Evolutionary conservation across 2,797 vertebrate species (phyloP), one percentile per base, ranked within the genome.

Genomic region (Eidolon dupreanum): DNA sequence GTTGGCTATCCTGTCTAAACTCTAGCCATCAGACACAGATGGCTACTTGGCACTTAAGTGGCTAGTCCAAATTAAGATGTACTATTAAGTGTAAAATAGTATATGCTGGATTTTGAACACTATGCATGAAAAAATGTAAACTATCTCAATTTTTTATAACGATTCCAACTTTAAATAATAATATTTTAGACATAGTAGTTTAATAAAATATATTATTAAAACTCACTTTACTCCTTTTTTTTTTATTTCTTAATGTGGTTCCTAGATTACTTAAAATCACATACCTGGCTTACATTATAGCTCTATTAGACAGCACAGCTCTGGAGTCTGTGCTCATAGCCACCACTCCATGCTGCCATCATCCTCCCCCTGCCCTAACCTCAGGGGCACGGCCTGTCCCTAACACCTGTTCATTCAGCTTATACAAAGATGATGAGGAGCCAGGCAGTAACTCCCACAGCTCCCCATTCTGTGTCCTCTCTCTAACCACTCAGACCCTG

Each of bases 231-330:
- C 43, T 24, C 41, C 13, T 79, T 49, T 73, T 90, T 13, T 49
- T 79, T 55, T 73, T 84, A 24, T 28, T 68, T 91, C 70, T 82
- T 78, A 73, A 91, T 20, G 31, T 53, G 41, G 41, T 49, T 71
- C 57, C 70, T n/a, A 84, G 71, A 53, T 57, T 24, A 74, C 55
- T 61, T 85, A 68, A 78, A 83, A 49, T 57, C 3, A 46, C 11
- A 6, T 7, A 31, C 41, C 33, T 12, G 33, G 41, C 71, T 78
- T 46, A 22, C 20, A 3, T 61, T 36, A 8, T 36, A 51, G 31
- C 68, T 53, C 81, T 83, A 11, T 2, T 4, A 3, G 36, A 46
- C 1, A 36, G 31, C 13, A 17, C 0, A 2, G 22, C 63, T 55
- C 70, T 38, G 38, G 8, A 49, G 63, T 61, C 33, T n/a, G 70